Evolutionary conservation across 2,888 invertebrate species (phyloP), one percentile per base, ranked within the genome.

Genomic region (Zootermopsis nevadensis): DNA sequence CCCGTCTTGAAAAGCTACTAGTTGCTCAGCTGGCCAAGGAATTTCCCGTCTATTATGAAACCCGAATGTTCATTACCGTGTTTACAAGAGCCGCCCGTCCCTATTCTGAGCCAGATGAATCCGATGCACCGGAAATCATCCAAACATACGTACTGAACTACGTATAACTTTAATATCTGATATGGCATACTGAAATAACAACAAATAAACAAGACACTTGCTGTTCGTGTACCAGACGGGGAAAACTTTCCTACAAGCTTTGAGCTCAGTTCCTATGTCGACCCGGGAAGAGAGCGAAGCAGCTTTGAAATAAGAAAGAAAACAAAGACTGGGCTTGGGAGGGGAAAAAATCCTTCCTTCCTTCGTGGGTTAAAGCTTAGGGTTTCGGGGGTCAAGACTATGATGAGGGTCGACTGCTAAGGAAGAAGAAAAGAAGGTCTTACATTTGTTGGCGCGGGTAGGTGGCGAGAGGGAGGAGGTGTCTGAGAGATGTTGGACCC

Each of bases 401-500:
- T 79, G 79, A 79, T 38, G 79, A 79, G 79, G 79, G 79, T 79
- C 79, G 60, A 60, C 66, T 79, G 79, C 33, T 60, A 19, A 60
- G 79, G 74, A 74, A 38, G 38, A 74, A 38, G 74, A 74, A 74
- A 74, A 74, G 33, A 74, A 38, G 24, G 60, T 60, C 60, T 60
- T 60, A 60, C n/a, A 60, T 60, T 60, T 60, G 60, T 60, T 48
- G 48, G 48, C 48, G 60, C 60, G 35, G 74, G 38, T 38, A 35
- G 74, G 38, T 35, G 38, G n/a, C 8, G 74, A 24, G 27, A 38
- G 74, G 74, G 38, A 74, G 74, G 74, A 74, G 74, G 74, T 74
- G 74, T 74, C 74, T 38, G 74, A 72, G 60, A n/a, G 60, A 60
- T 60, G 60, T 60, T 27, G 80, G 77, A 79, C 83, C 83, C 83